Evolutionary conservation across 2,888 invertebrate genomes (phyloP).

Genomic region (Andrena bicolor): DNA sequence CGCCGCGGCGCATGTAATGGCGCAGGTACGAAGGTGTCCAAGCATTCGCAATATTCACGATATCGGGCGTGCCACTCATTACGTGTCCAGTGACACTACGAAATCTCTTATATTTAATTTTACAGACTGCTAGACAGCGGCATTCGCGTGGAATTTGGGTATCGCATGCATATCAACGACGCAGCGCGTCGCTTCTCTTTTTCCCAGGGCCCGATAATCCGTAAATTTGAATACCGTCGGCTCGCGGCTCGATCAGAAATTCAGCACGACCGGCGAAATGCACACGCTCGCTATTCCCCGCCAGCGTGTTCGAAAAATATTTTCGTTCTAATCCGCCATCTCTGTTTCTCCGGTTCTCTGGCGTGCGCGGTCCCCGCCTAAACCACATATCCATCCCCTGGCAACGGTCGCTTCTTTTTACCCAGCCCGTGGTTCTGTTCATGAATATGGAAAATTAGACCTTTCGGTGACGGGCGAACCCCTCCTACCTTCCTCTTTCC

Average conservation of each 20-base stretch:
- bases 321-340: slow-evolving; percentile 60
- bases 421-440: slow-evolving; percentile 31
- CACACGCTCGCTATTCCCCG: slow-evolving; percentile 1
- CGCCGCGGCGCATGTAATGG: too few species aligned
- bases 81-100: background rate
- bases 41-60: too few species aligned
- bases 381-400: background rate
- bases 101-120: slow-evolving; percentile 30
- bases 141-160: background rate
- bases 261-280: slow-evolving; percentile 29
- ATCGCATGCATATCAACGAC: background rate
- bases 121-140: background rate
- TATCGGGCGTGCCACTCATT: too few species aligned
- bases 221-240: slow-evolving; percentile 48
- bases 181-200: background rate
- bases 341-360: slow-evolving; percentile 12
- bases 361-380: background rate
- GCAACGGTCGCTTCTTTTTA: slow-evolving; percentile 11
- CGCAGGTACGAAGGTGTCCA: too few species aligned
- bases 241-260: slow-evolving; percentile 40
- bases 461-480: slow-evolving; percentile 53
- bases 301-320: slow-evolving; percentile 60
- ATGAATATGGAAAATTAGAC: slow-evolving; percentile 78
- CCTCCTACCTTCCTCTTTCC: slow-evolving; percentile 13
- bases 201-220: background rate